phyloP scores from a whole-genome alignment of 2,113 vertebrate species.

The Paradoxurus hermaphroditus region DNA sequence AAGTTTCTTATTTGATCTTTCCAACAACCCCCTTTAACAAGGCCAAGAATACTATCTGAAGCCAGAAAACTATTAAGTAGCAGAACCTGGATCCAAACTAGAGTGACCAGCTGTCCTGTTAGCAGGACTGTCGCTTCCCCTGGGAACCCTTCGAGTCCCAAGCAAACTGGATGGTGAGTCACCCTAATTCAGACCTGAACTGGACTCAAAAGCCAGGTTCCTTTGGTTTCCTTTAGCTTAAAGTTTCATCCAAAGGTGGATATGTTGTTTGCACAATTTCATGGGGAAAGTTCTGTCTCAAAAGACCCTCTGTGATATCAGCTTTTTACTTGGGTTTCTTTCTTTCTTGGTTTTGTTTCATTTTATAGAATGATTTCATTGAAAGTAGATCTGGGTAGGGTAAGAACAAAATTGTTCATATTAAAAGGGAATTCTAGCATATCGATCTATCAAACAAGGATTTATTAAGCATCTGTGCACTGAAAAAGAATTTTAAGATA shows the following conservation, averaged over 20 bases:
- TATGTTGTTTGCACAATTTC: not conserved
- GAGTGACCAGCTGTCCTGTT: not conserved
- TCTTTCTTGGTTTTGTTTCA: not conserved
- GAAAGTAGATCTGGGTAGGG: not conserved
- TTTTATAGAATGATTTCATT: constrained; percentile 16
- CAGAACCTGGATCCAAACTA: not conserved
- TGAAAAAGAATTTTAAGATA: not conserved
- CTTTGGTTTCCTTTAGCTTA: not conserved
- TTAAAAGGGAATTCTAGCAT: not conserved
- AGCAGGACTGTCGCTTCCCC: not conserved
- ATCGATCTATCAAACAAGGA: not conserved
- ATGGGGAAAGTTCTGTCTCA: not conserved
- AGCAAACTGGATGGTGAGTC: not conserved
- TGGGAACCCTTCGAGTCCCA: not conserved
- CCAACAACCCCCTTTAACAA: not conserved
- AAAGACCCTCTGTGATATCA: not conserved
- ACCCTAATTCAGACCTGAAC: not conserved
- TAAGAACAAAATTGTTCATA: not conserved
- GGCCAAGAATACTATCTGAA: not conserved
- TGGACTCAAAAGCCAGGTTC: not conserved
- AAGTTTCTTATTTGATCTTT: not conserved
- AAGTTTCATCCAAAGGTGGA: not conserved
- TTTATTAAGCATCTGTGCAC: not conserved
- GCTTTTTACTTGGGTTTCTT: not conserved
- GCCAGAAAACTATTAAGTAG: not conserved